A percentile compares a stretch with the other conserved stretches of the same genome.
Conservation (phyloP, 2,797 vertebrate species). For the Enteromius radiatus region DNA sequence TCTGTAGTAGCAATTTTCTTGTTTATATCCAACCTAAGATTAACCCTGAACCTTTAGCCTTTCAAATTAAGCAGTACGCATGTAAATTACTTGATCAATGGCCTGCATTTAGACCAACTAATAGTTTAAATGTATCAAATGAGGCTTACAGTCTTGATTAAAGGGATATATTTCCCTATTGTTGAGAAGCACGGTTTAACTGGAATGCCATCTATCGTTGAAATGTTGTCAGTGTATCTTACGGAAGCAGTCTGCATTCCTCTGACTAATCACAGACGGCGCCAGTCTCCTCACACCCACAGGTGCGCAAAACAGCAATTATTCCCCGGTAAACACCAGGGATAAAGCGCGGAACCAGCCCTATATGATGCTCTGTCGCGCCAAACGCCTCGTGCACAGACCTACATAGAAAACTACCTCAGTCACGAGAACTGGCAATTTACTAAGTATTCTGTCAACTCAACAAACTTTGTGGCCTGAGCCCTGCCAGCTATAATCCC, state of each 20-base stretch:
- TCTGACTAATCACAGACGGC: slow-evolving; percentile 66
- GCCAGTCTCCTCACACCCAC: slow-evolving; percentile 74
- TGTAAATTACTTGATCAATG: not conserved
- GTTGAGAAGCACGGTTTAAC: slow-evolving; percentile 23
- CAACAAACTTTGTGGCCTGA: slow-evolving; percentile 49
- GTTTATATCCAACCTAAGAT: not conserved
- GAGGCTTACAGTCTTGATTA: not conserved
- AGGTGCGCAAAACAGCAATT: slow-evolving; percentile 82
- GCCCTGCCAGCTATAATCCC: slow-evolving; percentile 22
- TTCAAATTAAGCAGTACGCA: not conserved
- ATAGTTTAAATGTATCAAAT: slow-evolving; percentile 7
- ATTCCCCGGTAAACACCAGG: slow-evolving; percentile 76
- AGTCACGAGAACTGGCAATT: slow-evolving; percentile 57
- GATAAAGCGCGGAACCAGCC: slow-evolving; percentile 69
- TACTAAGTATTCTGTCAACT: slow-evolving; percentile 54
- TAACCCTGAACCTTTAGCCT: not conserved
- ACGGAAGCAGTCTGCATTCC: slow-evolving; percentile 39
- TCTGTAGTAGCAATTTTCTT: not conserved
- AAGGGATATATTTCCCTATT: not conserved
- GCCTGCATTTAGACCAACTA: not conserved
- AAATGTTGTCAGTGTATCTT: slow-evolving; percentile 36
- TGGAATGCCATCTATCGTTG: slow-evolving; percentile 74
- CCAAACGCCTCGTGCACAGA: slow-evolving; percentile 70
- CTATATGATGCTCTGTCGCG: slow-evolving; percentile 70
- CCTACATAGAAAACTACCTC: slow-evolving; percentile 57